Base-by-base conservation (phyloP, 2,797 vertebrate genomes). In the Fistularia tabacaria region DNA sequence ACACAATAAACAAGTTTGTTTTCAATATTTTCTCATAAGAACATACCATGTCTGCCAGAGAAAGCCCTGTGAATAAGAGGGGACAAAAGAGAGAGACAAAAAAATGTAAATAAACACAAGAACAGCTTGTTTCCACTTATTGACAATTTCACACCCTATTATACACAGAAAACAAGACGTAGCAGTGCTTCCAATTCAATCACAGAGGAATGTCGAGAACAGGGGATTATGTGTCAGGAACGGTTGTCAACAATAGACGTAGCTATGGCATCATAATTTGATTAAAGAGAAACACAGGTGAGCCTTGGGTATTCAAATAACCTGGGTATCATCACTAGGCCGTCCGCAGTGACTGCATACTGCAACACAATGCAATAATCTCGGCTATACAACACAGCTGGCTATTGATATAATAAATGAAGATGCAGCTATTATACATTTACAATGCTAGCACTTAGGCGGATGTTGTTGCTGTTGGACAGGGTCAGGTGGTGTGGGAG, bases 21-120 rank as follows among this genome's bases (percentile, higher is more conserved):
- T 42, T 44, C 36, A 25, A 51, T 8, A 14, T n/a, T 14, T 7
- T 14, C 0, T 25, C 8, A 15, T 49, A 46, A 43, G 7, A 60
- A 91, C 94, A 77, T 87, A 98, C 96, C 96, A 15, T 98, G 94
- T 79, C 96, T 91, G 83, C 96, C 96, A 14, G 95, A 98, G 61
- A 98, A 90, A n/a, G 95, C 96, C 88, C 95, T 98, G 62, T 15
- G 57, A 66, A 49, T 43, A 10, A 61, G 13, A 25, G 1, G 44
- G 36, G 10, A 46, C 13, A 39, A 4, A 14, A 7, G 10, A 47
- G 38, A 42, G 3, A 15, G 15, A 53, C 1, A 60, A 51, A 66
- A 69, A 8, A 37, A 39, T 49, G 51, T 11, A 67, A 46, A 60
- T 0, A 38, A 46, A 44, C 14, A 40, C 10, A 59, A 53, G 25